phyloP scores from a whole-genome alignment of 2,888 invertebrate genomes.

The Cactoblastis cactorum region DNA sequence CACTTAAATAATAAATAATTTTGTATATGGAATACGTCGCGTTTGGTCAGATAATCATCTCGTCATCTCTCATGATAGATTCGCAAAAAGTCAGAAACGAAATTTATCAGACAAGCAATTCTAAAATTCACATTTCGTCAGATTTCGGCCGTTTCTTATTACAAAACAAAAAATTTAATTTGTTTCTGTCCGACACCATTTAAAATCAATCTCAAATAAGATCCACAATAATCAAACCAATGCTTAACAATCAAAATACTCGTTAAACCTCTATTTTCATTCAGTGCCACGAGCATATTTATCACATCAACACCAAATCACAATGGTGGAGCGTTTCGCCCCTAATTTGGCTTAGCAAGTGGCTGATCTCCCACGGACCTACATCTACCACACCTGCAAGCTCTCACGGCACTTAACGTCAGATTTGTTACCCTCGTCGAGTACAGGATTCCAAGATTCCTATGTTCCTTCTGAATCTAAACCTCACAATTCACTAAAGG shows the following conservation, averaged over 20 bases:
- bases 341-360: slow-evolving; percentile 15
- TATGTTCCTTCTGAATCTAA: neutral
- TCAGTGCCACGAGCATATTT: slow-evolving; percentile 1
- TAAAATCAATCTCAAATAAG: too few species aligned
- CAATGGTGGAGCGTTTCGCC: slow-evolving; percentile 15
- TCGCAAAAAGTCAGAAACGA: too few species aligned
- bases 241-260: neutral
- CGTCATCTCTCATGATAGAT: too few species aligned
- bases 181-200: too few species aligned
- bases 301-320: slow-evolving; percentile 15
- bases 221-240: too few species aligned
- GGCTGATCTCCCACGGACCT: slow-evolving; percentile 4
- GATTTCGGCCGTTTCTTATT: too few species aligned
- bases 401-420: slow-evolving; percentile 46
- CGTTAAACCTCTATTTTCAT: neutral
- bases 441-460: neutral
- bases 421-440: slow-evolving; percentile 17
- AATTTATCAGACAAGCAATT: too few species aligned
- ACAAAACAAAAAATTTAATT: too few species aligned
- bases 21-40: too few species aligned
- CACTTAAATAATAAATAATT: too few species aligned
- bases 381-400: slow-evolving; percentile 34
- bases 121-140: too few species aligned
- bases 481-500: neutral
- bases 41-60: too few species aligned